Base-by-base conservation (phyloP, 2,888 invertebrate species). In the Eubasilissa splendida region DNA sequence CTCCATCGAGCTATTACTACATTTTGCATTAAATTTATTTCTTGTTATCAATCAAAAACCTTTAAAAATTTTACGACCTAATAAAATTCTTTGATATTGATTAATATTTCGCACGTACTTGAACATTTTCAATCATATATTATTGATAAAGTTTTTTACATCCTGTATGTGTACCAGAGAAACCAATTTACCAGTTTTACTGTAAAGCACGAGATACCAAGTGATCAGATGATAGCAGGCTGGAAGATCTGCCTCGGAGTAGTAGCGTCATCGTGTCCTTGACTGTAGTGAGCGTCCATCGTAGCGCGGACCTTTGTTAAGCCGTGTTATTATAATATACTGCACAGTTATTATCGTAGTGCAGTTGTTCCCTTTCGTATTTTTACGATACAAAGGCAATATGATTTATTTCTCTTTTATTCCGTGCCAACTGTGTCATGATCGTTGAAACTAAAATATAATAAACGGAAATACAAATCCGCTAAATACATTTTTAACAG, bases 391-490 rank as follows among this genome's bases (percentile, higher is more conserved):
- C 7, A 33, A 14, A 11, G 50, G 5, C 9, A 14, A 14, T 73
- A 31, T 74, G 74, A 74, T 74, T 74, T 60, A 74, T 74, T 14
- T 56, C 7, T 59, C 52, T 74, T n/a, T 59, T 74, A 74, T 50
- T n/a, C 42, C 63, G 63, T 42, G 52, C 11, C 9, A 68, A 68
- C 52, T 68, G 14, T 68, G 68, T 68, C 52, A 22, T 50, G 50
- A 68, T 50, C 68, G 14, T 50, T 50, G 58, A n/a, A 58, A n/a
- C 58, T n/a, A 58, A 0, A n/a, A 58, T n/a, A 58, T n/a, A 11
- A 58, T n/a, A 11, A 58, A 58, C n/a, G 58, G 12, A 58, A n/a
- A 2, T 58, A 58, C 58, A 4, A 11, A 58, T 58, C 58, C 42
- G 7, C 42, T 42, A 42, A 42, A 42, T 42, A 42, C 42, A 7